A percentile compares a stretch with the other conserved stretches of the same genome.
phyloP scores from a whole-genome alignment of 2,113 vertebrate species.

The Zeus faber region DNA sequence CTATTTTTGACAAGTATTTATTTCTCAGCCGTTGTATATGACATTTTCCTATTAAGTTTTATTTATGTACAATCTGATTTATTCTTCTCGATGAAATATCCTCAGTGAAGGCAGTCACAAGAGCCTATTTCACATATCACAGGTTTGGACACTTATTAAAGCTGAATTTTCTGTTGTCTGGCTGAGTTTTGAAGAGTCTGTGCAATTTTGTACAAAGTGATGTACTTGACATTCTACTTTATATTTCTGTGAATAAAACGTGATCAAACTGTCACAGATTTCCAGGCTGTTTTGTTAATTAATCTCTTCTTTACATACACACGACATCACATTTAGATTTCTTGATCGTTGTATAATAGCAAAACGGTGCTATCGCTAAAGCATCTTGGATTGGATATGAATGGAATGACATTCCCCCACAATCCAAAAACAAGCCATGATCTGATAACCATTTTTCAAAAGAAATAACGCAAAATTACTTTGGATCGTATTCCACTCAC shows the following conservation, averaged over 20 bases:
- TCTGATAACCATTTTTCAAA: too few species aligned
- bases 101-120: conserved; percentile 30
- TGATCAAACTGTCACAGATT: conserved; percentile 46
- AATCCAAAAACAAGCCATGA: too few species aligned
- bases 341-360: too few species aligned
- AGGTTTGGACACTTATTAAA: conserved; percentile 43
- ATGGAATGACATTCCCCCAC: too few species aligned
- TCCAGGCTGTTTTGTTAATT: conserved; percentile 15
- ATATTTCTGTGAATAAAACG: conserved; percentile 83
- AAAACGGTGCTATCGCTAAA: too few species aligned
- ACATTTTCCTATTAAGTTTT: conserved; percentile 58
- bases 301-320: background rate
- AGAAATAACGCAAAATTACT: too few species aligned
- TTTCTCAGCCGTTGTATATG: conserved; percentile 65
- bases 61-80: conserved; percentile 55
- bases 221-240: conserved; percentile 78
- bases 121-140: conserved; percentile 54
- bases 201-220: conserved; percentile 81
- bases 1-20: conserved; percentile 72
- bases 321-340: too few species aligned
- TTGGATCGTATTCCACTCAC: too few species aligned
- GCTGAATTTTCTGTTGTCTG: conserved; percentile 59
- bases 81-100: conserved; percentile 48
- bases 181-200: conserved; percentile 74
- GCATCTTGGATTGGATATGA: too few species aligned